Conservation (phyloP, 2,113 vertebrate genomes). For the Ochotona princeps region DNA sequence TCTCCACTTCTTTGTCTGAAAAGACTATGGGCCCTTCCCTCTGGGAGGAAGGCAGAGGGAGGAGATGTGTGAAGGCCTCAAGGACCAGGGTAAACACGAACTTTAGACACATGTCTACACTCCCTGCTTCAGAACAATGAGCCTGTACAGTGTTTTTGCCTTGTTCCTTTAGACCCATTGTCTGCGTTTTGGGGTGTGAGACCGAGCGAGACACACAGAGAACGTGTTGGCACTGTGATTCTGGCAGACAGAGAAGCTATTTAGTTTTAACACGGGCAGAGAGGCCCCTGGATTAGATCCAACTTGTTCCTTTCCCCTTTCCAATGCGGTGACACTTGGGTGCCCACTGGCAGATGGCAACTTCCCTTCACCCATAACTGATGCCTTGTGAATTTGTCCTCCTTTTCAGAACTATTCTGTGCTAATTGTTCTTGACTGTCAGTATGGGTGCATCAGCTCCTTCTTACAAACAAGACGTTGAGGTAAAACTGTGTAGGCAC, state of each 20-base stretch:
- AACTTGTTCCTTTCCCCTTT: conserved; percentile 52
- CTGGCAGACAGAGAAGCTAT: conserved; percentile 66
- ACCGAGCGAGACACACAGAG: conserved; percentile 46
- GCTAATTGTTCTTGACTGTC: conserved; percentile 64
- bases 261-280: conserved; percentile 65
- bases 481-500: conserved; percentile 59
- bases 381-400: conserved; percentile 51
- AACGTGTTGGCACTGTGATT: conserved; percentile 62
- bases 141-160: background rate
- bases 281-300: conserved; percentile 55
- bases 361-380: conserved; percentile 41
- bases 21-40: background rate
- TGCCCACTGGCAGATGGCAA: conserved; percentile 65
- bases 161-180: background rate
- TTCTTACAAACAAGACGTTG: conserved; percentile 23
- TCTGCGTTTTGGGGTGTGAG: conserved; percentile 64
- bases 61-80: background rate
- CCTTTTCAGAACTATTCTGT: conserved; percentile 23
- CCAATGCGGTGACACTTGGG: conserved; percentile 29
- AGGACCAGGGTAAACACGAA: background rate
- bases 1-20: background rate
- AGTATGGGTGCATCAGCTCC: background rate
- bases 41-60: background rate
- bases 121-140: background rate
- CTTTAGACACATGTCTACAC: background rate